Evolutionary conservation across 37 sponge, comb jelly and placozoan species (phyloP), one percentile per base, ranked within the genome.

Genomic region (Dysidea cf. avara): DNA sequence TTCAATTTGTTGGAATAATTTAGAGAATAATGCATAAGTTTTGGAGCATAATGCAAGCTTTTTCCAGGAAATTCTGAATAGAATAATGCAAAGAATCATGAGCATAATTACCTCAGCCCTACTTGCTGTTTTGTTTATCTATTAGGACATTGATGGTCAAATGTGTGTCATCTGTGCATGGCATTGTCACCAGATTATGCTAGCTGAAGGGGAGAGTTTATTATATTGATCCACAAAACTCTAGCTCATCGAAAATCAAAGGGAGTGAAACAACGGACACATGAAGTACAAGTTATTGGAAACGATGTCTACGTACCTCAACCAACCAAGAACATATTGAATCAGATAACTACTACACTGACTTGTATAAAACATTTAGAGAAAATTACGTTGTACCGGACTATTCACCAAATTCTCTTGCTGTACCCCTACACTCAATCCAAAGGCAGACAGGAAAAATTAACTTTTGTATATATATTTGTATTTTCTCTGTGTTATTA

Each of bases 191-290:
- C 70, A 61, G 14, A 89, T 93, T 43, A 86, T 91, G 25, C 77
- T 93, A 74, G 94, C 90, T 47, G 85, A 86, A 0, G 94, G 94
- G 26, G 94, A 93, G 87, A 86, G 91, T 48, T 60, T 93, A n/a
- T n/a, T n/a, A n/a, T n/a, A n/a, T n/a, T n/a, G n/a, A n/a, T n/a
- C n/a, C n/a, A n/a, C n/a, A n/a, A n/a, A n/a, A n/a, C n/a, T n/a
- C n/a, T n/a, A n/a, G n/a, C n/a, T 38, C 78, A 78, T 40, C 39
- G 67, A 46, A 83, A 83, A 38, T 82, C 91, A 0, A 93, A 93
- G 49, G 94, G 94, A 38, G 79, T 85, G 34, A 93, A 86, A 39
- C 94, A 91, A 43, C 68, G 92, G 56, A 78, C 75, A 1, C 92
- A 91, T 72, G 50, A 63, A 16, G 84, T 86, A n/a, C 66, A 54